phyloP scores from a whole-genome alignment of 1,140 invertebrate genomes.

The Zaprionus vittiger region DNA sequence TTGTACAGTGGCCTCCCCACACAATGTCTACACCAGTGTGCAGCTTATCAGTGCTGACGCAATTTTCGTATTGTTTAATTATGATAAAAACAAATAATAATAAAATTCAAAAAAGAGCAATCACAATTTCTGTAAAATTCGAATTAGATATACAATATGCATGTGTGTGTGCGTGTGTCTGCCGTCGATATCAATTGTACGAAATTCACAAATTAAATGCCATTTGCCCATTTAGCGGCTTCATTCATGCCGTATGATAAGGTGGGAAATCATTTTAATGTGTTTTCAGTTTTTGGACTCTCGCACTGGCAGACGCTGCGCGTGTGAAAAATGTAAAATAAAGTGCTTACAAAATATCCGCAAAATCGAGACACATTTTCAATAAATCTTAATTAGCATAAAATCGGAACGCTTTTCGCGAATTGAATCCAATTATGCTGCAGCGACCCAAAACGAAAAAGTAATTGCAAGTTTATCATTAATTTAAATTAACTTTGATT shows the following conservation, averaged over 20 bases:
- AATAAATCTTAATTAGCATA: slow-evolving; percentile 71
- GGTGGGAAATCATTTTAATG: slow-evolving; percentile 70
- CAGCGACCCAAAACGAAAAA: slow-evolving; percentile 25
- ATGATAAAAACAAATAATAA: slow-evolving; percentile 72
- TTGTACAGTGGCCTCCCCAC: slow-evolving; percentile 26
- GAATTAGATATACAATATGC: slow-evolving; percentile 40
- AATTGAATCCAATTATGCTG: slow-evolving; percentile 44
- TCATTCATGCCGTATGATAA: slow-evolving; percentile 74
- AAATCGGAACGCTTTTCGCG: slow-evolving; percentile 18
- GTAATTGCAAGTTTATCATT: slow-evolving; percentile 40
- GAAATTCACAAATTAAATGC: slow-evolving; percentile 76
- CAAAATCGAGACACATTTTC: not conserved
- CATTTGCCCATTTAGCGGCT: slow-evolving; percentile 64
- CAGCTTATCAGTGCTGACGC: slow-evolving; percentile 71
- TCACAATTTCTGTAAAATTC: slow-evolving; percentile 62
- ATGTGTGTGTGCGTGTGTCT: slow-evolving; percentile 24
- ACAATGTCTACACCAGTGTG: slow-evolving; percentile 2
- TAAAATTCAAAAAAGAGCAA: slow-evolving; percentile 56
- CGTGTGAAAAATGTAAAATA: slow-evolving; percentile 23
- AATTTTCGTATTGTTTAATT: slow-evolving; percentile 69
- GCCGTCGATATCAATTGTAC: slow-evolving; percentile 69
- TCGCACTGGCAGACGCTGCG: slow-evolving; percentile 22
- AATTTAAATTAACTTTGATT: slow-evolving; percentile 44
- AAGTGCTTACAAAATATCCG: not conserved
- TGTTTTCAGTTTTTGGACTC: slow-evolving; percentile 59